Percentiles rank a stretch among this genome's conserved stretches.
Evolutionary conservation across 2,888 invertebrate species (phyloP).

Genomic region (Ceraclea dissimilis): DNA sequence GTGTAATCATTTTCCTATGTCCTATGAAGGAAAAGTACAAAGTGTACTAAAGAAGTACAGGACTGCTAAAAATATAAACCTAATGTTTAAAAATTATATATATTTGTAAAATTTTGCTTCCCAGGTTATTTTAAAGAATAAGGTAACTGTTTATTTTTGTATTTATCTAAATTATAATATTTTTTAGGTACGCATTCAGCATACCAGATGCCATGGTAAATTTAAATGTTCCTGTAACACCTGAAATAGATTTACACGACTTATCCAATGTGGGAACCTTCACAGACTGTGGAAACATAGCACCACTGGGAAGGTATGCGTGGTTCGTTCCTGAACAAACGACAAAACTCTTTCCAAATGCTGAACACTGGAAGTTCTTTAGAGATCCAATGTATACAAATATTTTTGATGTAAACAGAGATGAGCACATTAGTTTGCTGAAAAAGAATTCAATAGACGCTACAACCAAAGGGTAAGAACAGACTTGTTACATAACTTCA

Average conservation of each 20-base stretch:
- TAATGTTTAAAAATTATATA: no score
- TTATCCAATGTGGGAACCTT: constrained; percentile 34
- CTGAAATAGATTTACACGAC: constrained; percentile 49
- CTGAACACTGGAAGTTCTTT: constrained; percentile 53
- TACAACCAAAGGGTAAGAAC: constrained; percentile 28
- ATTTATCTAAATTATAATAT: no score
- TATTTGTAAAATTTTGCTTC: no score
- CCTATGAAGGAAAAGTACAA: no score
- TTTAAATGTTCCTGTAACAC: constrained; percentile 63
- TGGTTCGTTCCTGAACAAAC: constrained; percentile 53
- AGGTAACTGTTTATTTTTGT: no score
- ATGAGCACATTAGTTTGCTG: constrained; percentile 31
- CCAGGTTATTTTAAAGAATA: no score
- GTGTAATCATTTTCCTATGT: no score
- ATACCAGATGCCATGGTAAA: constrained; percentile 51
- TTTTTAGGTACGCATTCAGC: constrained; percentile 29
- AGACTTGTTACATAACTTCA: no score
- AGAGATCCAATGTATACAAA: constrained; percentile 37
- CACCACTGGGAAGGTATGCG: constrained; percentile 52
- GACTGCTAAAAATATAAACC: no score
- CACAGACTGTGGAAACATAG: constrained; percentile 47
- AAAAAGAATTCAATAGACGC: constrained; percentile 31
- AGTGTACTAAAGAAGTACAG: no score
- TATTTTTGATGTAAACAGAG: constrained; percentile 40
- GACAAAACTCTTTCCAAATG: constrained; percentile 29